These are phyloP conservation scores for Limulus polyphemus DNA, from an alignment of 2,888 invertebrate genomes.

Conservation along the genomic window DNA sequence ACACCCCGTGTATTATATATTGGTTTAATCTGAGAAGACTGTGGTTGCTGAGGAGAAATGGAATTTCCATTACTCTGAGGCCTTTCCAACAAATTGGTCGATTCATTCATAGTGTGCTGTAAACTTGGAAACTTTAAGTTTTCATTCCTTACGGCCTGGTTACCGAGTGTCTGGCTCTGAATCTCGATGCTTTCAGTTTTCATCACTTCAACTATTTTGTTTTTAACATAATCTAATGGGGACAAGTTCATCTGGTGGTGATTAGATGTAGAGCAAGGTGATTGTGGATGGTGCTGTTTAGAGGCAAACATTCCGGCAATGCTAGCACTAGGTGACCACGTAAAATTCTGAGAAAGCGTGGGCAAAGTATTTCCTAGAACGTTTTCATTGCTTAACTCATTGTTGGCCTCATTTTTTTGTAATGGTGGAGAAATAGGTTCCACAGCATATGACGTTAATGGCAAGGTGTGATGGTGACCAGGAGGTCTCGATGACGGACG, in stretches of 20 bases:
- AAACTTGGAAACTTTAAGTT: too few relatives aligned
- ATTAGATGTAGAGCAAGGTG: slow-evolving; percentile 28
- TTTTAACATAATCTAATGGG: slow-evolving; percentile 79
- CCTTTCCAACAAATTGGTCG: too few relatives aligned
- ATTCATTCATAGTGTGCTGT: too few relatives aligned
- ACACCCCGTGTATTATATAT: too few relatives aligned
- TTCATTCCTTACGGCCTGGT: too few relatives aligned
- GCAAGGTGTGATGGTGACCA: slow-evolving; percentile 7
- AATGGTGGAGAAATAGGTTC: slow-evolving; percentile 42
- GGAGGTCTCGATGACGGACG: slow-evolving; percentile 36
- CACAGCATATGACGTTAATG: slow-evolving; percentile 31
- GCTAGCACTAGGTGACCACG: neutral
- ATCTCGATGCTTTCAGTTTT: slow-evolving; percentile 36
- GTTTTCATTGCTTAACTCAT: slow-evolving; percentile 6
- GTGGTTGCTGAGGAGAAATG: too few relatives aligned
- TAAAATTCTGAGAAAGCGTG: slow-evolving; percentile 8
- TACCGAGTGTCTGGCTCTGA: too few relatives aligned
- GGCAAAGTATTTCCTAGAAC: neutral
- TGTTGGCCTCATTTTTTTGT: slow-evolving; percentile 20
- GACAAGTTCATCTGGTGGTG: slow-evolving; percentile 44
- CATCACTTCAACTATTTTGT: slow-evolving; percentile 86
- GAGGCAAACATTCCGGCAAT: neutral
- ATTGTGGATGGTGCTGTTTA: slow-evolving; percentile 8
- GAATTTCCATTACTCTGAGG: neutral
- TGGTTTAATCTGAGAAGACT: too few relatives aligned